phyloP scores from a whole-genome alignment of 2,113 vertebrate species.

The Chroicocephalus ridibundus region DNA sequence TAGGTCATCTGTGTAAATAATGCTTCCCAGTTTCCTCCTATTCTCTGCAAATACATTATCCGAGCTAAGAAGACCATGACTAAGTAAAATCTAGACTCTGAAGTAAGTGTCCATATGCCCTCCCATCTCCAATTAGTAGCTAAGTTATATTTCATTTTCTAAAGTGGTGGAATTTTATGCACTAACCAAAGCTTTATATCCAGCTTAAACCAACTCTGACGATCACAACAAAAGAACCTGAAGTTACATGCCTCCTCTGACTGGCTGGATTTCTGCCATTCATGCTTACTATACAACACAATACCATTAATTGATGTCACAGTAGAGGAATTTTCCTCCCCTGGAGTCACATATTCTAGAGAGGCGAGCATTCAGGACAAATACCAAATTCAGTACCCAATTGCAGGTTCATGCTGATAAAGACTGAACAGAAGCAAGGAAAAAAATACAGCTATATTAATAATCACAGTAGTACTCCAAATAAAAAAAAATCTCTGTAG shows the following conservation, averaged over 20 bases:
- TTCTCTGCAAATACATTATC: background rate
- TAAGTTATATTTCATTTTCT: background rate
- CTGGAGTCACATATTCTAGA: constrained; percentile 2
- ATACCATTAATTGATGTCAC: constrained; percentile 47
- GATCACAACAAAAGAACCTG: constrained; percentile 37
- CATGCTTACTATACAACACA: constrained; percentile 33
- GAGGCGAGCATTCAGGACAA: background rate
- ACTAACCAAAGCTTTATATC: background rate
- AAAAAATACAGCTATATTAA: constrained; percentile 45
- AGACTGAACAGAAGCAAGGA: background rate
- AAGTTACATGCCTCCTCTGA: constrained; percentile 2
- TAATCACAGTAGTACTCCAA: background rate
- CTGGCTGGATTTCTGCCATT: constrained; percentile 38
- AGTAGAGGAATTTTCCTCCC: constrained; percentile 50
- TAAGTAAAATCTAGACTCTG: background rate
- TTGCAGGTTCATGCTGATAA: constrained; percentile 7
- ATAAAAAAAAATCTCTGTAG: background rate
- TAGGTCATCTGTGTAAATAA: background rate
- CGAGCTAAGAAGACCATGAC: background rate
- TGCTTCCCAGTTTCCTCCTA: background rate
- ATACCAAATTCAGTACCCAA: constrained; percentile 6
- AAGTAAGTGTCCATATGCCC: background rate
- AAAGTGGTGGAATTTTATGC: background rate
- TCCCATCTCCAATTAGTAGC: background rate
- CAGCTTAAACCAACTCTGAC: constrained; percentile 6